A percentile compares a stretch with the other conserved stretches of the same genome.
phyloP scores from a whole-genome alignment of 1,140 invertebrate genomes.

The Helicoverpa zea region DNA sequence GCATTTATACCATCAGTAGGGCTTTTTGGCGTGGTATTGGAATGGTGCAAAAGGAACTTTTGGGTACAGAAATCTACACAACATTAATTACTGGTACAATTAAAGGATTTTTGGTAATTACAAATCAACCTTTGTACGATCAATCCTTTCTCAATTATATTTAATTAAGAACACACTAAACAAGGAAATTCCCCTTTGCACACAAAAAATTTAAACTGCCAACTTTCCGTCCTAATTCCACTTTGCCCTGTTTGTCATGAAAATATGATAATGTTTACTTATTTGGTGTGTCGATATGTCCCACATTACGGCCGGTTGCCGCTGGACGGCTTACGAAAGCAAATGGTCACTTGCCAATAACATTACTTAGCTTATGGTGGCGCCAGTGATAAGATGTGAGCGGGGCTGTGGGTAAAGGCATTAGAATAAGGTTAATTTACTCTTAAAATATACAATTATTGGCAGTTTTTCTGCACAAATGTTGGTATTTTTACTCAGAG shows the following conservation, averaged over 20 bases:
- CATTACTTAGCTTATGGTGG: slow-evolving; percentile 13
- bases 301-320: slow-evolving; percentile 25
- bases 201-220: not conserved
- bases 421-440: not conserved
- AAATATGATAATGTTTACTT: slow-evolving; percentile 8
- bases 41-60: no score
- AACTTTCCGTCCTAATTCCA: not conserved
- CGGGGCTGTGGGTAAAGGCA: not conserved
- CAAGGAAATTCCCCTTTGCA: no score
- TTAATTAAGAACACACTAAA: no score
- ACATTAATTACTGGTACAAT: no score
- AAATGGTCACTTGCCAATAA: slow-evolving; percentile 43
- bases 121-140: no score
- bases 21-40: no score
- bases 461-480: no score
- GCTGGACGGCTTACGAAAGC: slow-evolving; percentile 41
- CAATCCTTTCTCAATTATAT: no score
- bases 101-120: no score
- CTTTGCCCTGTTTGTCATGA: not conserved
- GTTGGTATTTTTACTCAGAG: no score
- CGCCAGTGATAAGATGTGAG: not conserved
- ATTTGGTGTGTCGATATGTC: slow-evolving; percentile 31
- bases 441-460: not conserved
- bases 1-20: no score
- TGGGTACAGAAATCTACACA: no score